A percentile compares a stretch with the other conserved stretches of the same genome.
These are phyloP conservation scores for Arvicanthis niloticus DNA, from an alignment of 2,113 vertebrate genomes.

Conservation along the genomic window DNA sequence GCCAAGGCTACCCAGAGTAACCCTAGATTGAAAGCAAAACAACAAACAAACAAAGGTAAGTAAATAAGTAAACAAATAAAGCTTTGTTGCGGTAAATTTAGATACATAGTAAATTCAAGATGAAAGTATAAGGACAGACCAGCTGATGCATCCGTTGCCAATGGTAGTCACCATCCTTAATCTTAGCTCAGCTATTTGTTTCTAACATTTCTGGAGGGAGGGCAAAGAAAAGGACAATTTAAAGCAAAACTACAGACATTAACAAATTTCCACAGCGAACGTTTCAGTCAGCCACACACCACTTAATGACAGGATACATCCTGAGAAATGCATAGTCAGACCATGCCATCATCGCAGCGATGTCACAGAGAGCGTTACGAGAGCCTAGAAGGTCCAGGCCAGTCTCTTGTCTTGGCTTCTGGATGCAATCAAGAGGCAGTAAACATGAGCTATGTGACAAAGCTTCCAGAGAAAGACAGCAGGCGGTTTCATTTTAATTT, in stretches of 20 bases:
- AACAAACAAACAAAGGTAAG: not conserved
- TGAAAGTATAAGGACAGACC: not conserved
- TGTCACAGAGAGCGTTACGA: not conserved
- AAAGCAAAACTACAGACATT: constrained; percentile 34
- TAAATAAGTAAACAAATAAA: not conserved
- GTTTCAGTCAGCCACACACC: not conserved
- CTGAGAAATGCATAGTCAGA: not conserved
- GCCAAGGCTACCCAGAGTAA: not conserved
- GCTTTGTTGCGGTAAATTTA: constrained; percentile 2
- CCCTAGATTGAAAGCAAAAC: constrained; percentile 26
- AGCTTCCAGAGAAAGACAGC: not conserved
- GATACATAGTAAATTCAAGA: not conserved
- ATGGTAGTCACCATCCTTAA: not conserved
- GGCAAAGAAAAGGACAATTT: not conserved
- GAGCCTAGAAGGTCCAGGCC: not conserved
- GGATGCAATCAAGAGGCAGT: not conserved
- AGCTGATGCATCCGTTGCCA: not conserved
- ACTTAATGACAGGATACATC: not conserved
- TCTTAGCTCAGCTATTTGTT: constrained; percentile 12
- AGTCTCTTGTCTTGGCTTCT: not conserved
- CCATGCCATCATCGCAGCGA: not conserved
- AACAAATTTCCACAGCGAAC: not conserved
- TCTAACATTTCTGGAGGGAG: not conserved
- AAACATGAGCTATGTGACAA: not conserved
- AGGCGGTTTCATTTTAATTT: not conserved